These are phyloP conservation scores for Acrocephalus scirpaceus DNA, from an alignment of 2,797 vertebrate species.

Conservation along the genomic window DNA sequence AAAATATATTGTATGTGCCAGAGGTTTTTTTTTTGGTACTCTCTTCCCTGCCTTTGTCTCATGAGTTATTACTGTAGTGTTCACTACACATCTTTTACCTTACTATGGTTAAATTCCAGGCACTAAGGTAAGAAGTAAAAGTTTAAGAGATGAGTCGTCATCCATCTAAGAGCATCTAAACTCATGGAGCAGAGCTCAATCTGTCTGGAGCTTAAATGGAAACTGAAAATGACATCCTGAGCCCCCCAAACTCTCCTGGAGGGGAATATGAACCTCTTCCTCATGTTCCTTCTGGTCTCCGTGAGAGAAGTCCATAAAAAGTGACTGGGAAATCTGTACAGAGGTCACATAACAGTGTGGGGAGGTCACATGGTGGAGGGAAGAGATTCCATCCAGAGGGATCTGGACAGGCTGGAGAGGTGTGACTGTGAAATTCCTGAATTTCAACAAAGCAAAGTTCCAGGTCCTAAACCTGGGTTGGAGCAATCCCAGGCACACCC, in stretches of 20 bases:
- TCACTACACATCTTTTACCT: not conserved
- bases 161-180: not conserved
- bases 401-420: not conserved
- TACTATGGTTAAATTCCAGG: not conserved
- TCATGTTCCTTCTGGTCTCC: not conserved
- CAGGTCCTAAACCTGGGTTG: too few species aligned
- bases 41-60: not conserved
- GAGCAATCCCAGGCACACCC: not conserved
- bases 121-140: not conserved
- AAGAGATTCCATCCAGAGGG: too few species aligned
- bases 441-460: not conserved
- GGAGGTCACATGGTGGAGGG: accelerated
- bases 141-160: not conserved
- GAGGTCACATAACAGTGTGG: not conserved
- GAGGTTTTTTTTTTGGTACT: accelerated
- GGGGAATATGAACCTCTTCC: accelerated
- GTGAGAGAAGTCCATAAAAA: not conserved
- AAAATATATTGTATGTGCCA: not conserved
- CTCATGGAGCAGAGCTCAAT: accelerated
- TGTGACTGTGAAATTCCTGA: not conserved
- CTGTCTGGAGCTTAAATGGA: not conserved
- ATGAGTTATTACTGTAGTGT: not conserved
- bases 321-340: not conserved
- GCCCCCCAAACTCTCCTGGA: not conserved
- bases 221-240: not conserved